These are phyloP conservation scores for Yponomeuta sedellus DNA, from an alignment of 2,888 invertebrate species.

Conservation along the genomic window DNA sequence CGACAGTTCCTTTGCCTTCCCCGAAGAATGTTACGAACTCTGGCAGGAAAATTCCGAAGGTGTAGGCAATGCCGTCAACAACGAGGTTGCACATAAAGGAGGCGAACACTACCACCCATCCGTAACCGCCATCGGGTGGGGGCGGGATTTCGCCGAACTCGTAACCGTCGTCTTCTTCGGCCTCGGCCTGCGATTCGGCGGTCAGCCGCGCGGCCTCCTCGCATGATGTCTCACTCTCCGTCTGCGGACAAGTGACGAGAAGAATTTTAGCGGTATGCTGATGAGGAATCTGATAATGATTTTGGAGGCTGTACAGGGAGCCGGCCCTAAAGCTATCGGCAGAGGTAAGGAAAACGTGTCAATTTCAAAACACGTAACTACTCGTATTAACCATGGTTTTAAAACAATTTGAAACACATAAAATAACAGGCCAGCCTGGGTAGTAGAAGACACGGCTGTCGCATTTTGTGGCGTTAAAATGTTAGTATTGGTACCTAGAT, in stretches of 20 bases:
- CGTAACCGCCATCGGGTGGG: slow-evolving; percentile 94
- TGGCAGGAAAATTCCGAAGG: slow-evolving; percentile 94
- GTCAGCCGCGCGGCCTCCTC: slow-evolving; percentile 89
- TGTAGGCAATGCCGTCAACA: slow-evolving; percentile 99
- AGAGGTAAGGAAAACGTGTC: too few species aligned
- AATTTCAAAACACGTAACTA: too few species aligned
- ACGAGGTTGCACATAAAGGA: slow-evolving; percentile 99
- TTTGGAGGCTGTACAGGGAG: too few species aligned
- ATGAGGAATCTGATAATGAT: too few species aligned
- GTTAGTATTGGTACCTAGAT: too few species aligned
- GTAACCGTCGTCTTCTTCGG: slow-evolving; percentile 78
- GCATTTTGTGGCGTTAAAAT: too few species aligned
- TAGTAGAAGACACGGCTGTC: too few species aligned
- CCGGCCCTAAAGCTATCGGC: too few species aligned
- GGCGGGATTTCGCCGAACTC: slow-evolving; percentile 88
- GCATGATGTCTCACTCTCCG: slow-evolving; percentile 91
- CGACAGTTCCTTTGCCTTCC: slow-evolving; percentile 90
- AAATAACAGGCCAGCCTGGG: too few species aligned
- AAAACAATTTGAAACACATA: too few species aligned
- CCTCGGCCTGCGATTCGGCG: slow-evolving; percentile 77
- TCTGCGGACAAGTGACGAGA: slow-evolving; percentile 68
- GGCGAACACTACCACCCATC: slow-evolving; percentile 95
- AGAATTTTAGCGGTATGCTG: too few species aligned
- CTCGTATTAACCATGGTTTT: too few species aligned
- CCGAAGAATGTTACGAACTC: slow-evolving; percentile 88